phyloP scores from a whole-genome alignment of 2,113 vertebrate genomes.

The Tricholaema leucomelas region DNA sequence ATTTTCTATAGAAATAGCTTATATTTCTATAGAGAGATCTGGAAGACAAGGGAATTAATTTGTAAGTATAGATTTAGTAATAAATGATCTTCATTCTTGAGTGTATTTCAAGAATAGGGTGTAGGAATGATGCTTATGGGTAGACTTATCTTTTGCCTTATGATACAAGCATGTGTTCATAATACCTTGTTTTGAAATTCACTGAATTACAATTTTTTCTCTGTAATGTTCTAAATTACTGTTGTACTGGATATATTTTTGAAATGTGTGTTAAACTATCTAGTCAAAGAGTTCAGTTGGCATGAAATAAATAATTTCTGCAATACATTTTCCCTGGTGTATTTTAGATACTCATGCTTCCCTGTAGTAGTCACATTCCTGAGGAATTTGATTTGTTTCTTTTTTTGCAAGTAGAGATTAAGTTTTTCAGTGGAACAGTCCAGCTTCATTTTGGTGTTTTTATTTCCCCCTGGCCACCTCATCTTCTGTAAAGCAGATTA shows the following conservation, averaged over 20 bases:
- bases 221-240: slow-evolving; percentile 71
- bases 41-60: not conserved
- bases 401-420: not conserved
- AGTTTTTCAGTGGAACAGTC: not conserved
- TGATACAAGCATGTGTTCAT: slow-evolving; percentile 26
- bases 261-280: slow-evolving; percentile 63
- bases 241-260: slow-evolving; percentile 68
- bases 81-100: slow-evolving; percentile 35
- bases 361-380: not conserved
- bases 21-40: not conserved
- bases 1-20: not conserved
- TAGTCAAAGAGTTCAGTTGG: slow-evolving; percentile 64
- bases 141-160: slow-evolving; percentile 68
- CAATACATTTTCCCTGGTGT: slow-evolving; percentile 6
- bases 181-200: slow-evolving; percentile 61
- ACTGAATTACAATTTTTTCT: slow-evolving; percentile 41
- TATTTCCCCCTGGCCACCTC: not conserved
- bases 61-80: not conserved
- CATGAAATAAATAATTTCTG: slow-evolving; percentile 75
- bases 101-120: slow-evolving; percentile 18
- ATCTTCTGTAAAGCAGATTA: not conserved
- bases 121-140: slow-evolving; percentile 60
- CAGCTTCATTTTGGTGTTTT: not conserved
- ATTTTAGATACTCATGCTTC: not conserved
- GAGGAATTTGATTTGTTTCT: not conserved